Evolutionary conservation across 2,113 vertebrate species (phyloP).

Genomic region (Crotalus helleri): DNA sequence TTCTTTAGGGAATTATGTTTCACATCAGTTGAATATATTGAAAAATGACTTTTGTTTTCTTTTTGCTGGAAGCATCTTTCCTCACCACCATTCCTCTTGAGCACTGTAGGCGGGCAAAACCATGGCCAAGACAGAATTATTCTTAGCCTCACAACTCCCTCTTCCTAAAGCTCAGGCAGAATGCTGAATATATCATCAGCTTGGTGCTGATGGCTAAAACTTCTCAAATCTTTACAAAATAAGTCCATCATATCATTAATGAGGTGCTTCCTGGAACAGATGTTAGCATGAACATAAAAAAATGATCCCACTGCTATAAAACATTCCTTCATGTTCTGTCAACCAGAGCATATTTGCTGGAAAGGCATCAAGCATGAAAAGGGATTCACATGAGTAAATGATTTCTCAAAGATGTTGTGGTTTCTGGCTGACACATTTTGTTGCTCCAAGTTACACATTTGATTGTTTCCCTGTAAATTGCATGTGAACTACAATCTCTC

Average conservation of each 20-base stretch:
- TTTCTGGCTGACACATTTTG: conserved; percentile 61
- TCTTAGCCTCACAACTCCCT: conserved; percentile 33
- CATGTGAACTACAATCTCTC: conserved; percentile 61
- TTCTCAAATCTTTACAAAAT: conserved; percentile 49
- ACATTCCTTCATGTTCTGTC: conserved; percentile 43
- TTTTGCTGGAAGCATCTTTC: conserved; percentile 1
- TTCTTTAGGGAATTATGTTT: conserved; percentile 8
- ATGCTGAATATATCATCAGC: conserved; percentile 60
- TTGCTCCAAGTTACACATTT: conserved; percentile 61
- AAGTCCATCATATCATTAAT: conserved; percentile 55
- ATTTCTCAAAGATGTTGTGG: conserved; percentile 61
- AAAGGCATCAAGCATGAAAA: conserved; percentile 48
- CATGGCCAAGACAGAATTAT: conserved; percentile 21
- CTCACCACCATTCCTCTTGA: conserved; percentile 3
- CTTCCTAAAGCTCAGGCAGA: conserved; percentile 37
- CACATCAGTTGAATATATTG: neutral
- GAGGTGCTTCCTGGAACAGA: conserved; percentile 43
- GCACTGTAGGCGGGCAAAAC: conserved; percentile 21
- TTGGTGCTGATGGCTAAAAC: conserved; percentile 47
- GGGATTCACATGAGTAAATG: conserved; percentile 53
- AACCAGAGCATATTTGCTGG: conserved; percentile 20
- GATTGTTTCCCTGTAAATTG: conserved; percentile 64
- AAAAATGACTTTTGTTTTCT: neutral
- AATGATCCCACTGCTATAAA: conserved; percentile 36
- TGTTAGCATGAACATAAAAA: conserved; percentile 49